Percentiles rank a stretch among this genome's conserved stretches.
These are phyloP conservation scores for Chymomyza procnemis DNA, from an alignment of 2,888 invertebrate species.

Conservation along the genomic window DNA sequence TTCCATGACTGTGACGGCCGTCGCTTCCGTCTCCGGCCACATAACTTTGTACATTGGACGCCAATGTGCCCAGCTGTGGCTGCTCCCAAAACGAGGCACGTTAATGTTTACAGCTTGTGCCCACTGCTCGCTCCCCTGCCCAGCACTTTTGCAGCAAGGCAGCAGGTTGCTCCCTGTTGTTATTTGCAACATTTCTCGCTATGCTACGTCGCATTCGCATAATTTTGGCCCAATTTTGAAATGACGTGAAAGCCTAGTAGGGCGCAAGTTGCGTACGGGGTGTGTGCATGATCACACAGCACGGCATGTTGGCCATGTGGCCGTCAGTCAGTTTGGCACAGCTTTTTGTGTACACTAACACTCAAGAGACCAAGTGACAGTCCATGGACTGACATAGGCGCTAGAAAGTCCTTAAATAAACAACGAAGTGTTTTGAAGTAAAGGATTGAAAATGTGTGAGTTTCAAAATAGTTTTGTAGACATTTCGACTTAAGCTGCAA, in stretches of 20 bases:
- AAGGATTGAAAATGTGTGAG: no score
- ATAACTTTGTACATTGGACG: no score
- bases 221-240: not conserved
- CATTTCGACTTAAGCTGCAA: no score
- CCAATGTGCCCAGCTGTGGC: not conserved
- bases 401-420: not conserved
- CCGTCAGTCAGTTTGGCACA: not conserved
- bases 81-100: not conserved
- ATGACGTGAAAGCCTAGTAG: not conserved
- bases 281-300: not conserved
- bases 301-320: not conserved
- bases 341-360: not conserved
- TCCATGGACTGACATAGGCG: no score
- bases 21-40: not conserved
- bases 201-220: not conserved
- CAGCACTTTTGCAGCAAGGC: not conserved
- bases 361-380: no score
- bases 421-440: no score
- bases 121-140: not conserved
- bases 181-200: slow-evolving; percentile 1
- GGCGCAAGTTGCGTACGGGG: not conserved
- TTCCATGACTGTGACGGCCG: not conserved
- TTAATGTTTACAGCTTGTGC: not conserved
- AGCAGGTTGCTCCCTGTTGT: not conserved
- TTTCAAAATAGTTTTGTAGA: no score